Percentiles rank a stretch among this genome's conserved stretches.
phyloP scores from a whole-genome alignment of 2,113 vertebrate species.

The Poeciliopsis turrubarensis region DNA sequence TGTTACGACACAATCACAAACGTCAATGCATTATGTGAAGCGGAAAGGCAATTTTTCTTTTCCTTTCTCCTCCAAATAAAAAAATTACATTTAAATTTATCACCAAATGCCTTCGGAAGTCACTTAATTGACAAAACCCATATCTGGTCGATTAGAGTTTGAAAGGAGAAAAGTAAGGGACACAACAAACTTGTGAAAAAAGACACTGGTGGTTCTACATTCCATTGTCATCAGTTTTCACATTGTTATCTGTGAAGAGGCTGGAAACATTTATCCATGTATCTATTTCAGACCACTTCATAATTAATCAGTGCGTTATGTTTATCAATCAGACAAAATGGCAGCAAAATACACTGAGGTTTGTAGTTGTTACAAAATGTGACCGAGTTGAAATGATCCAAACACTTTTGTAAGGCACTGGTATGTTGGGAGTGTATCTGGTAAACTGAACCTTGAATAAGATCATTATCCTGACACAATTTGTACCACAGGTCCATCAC shows the following conservation, averaged over 20 bases:
- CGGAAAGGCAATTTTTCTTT: not conserved
- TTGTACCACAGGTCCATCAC: conserved; percentile 20
- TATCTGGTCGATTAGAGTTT: no score
- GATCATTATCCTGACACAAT: conserved; percentile 3
- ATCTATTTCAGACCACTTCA: no score
- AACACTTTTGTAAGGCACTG: not conserved
- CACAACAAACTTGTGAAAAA: not conserved
- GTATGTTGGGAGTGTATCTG: not conserved
- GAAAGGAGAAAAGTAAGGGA: not conserved
- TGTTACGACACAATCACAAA: not conserved
- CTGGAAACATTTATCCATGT: no score
- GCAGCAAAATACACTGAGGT: not conserved
- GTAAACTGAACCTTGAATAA: not conserved
- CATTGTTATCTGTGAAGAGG: not conserved
- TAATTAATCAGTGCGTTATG: not conserved
- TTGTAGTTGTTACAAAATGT: not conserved
- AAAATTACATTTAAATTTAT: not conserved
- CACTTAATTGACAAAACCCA: not conserved
- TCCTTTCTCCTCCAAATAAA: not conserved
- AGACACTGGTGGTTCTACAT: no score
- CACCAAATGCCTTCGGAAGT: no score
- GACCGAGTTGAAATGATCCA: no score
- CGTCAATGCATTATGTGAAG: not conserved
- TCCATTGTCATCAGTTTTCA: no score
- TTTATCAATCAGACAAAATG: not conserved